Percentiles rank a stretch among this genome's conserved stretches.
Evolutionary conservation across 2,888 invertebrate species (phyloP).

Genomic region (Macroteleia sp.): DNA sequence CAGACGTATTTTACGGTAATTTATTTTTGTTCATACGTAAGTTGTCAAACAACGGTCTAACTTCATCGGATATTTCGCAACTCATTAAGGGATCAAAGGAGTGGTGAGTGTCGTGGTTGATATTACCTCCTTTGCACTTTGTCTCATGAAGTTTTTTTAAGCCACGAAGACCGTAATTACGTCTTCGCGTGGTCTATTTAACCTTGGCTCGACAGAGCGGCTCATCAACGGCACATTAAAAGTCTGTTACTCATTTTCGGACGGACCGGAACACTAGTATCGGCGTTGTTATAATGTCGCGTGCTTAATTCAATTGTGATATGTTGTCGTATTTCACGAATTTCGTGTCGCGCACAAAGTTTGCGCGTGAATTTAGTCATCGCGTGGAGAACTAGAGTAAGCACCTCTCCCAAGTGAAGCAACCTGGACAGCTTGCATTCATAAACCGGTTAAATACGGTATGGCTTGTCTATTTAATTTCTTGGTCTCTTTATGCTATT

Average conservation of each 20-base stretch:
- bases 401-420: slow-evolving; percentile 21
- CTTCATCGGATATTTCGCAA: slow-evolving; percentile 54
- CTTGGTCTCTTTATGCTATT: slow-evolving; percentile 50
- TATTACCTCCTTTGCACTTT: slow-evolving; percentile 64
- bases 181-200: slow-evolving; percentile 78
- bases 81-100: slow-evolving; percentile 79
- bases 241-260: slow-evolving; percentile 47
- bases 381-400: neutral
- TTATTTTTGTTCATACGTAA: slow-evolving; percentile 23
- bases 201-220: slow-evolving; percentile 75
- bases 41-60: slow-evolving; percentile 44
- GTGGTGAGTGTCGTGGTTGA: slow-evolving; percentile 66
- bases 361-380: slow-evolving; percentile 64
- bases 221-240: slow-evolving; percentile 75
- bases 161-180: slow-evolving; percentile 78
- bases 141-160: slow-evolving; percentile 66
- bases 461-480: slow-evolving; percentile 63
- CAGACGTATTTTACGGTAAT: too few species aligned
- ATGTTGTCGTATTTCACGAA: slow-evolving; percentile 60
- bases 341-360: slow-evolving; percentile 57
- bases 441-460: slow-evolving; percentile 74
- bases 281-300: slow-evolving; percentile 38
- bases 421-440: slow-evolving; percentile 54
- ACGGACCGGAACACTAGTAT: slow-evolving; percentile 40
- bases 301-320: slow-evolving; percentile 61